Percentiles rank a stretch among this genome's conserved stretches.
Evolutionary conservation across 64 coral and sea anemone species (phyloP).

Genomic region (Montipora cactus): DNA sequence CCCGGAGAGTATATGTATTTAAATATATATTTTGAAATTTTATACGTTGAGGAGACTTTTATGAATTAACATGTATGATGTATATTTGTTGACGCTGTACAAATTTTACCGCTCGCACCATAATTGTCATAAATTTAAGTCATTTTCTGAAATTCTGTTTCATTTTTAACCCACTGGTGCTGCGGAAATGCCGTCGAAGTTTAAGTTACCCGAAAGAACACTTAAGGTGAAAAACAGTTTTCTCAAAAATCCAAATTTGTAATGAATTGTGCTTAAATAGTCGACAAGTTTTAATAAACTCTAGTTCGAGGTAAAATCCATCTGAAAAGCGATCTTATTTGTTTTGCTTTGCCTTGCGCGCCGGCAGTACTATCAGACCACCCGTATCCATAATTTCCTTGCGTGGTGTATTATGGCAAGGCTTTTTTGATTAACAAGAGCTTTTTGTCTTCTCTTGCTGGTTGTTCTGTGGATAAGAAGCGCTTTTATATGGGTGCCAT

Average conservation of each 20-base stretch:
- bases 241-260: slow-evolving; percentile 64
- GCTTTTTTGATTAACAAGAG: slow-evolving; percentile 24
- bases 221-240: slow-evolving; percentile 34
- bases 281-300: slow-evolving; percentile 80
- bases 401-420: slow-evolving; percentile 32
- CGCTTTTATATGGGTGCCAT: neutral
- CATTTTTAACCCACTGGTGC: slow-evolving; percentile 48
- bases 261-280: slow-evolving; percentile 77
- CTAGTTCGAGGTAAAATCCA: slow-evolving; percentile 41
- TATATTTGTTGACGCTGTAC: slow-evolving; percentile 63
- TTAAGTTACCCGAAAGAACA: slow-evolving; percentile 35
- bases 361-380: slow-evolving; percentile 15
- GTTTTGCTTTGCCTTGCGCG: slow-evolving; percentile 42
- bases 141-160: slow-evolving; percentile 57
- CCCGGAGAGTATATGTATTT: slow-evolving; percentile 62
- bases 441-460: slow-evolving; percentile 20
- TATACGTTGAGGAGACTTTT: slow-evolving; percentile 81
- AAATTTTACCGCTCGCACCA: slow-evolving; percentile 59
- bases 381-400: slow-evolving; percentile 47
- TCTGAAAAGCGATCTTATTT: slow-evolving; percentile 21
- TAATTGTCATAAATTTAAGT: slow-evolving; percentile 33
- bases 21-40: slow-evolving; percentile 90
- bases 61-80: slow-evolving; percentile 70
- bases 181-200: slow-evolving; percentile 42
- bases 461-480: slow-evolving; percentile 8